Conservation (phyloP, 2,888 invertebrate genomes). For the Cheilosia grossa region DNA sequence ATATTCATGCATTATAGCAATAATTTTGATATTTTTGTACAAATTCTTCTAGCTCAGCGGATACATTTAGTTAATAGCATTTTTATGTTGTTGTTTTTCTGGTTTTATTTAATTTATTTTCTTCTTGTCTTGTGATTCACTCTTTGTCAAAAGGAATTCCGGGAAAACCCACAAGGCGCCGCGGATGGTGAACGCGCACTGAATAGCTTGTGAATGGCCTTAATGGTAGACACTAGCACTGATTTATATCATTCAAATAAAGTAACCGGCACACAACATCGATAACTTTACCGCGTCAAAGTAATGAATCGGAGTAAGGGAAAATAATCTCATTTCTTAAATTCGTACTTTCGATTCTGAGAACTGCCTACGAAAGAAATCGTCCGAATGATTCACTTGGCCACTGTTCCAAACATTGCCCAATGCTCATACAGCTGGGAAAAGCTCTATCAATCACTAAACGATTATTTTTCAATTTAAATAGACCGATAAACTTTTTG, state of each 20-base stretch:
- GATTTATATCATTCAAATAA: slow-evolving; percentile 39
- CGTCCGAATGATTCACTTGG: slow-evolving; percentile 63
- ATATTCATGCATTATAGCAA: slow-evolving; percentile 78
- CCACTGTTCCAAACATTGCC: slow-evolving; percentile 27
- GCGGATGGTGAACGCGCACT: slow-evolving; percentile 13
- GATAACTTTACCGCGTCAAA: slow-evolving; percentile 6
- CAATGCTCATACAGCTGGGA: neutral
- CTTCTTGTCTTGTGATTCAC: slow-evolving; percentile 49
- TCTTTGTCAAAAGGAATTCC: slow-evolving; percentile 44
- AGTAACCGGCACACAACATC: slow-evolving; percentile 47
- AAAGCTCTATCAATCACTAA: slow-evolving; percentile 44
- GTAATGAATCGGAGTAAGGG: slow-evolving; percentile 49
- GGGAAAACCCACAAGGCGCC: slow-evolving; percentile 66
- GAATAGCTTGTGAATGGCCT: slow-evolving; percentile 33
- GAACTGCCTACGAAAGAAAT: slow-evolving; percentile 69
- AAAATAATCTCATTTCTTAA: slow-evolving; percentile 13
- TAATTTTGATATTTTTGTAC: slow-evolving; percentile 61
- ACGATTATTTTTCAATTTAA: slow-evolving; percentile 19
- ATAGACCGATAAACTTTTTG: neutral
- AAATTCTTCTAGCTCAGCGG: slow-evolving; percentile 41
- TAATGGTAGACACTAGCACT: slow-evolving; percentile 35
- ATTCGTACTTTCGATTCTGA: slow-evolving; percentile 62
- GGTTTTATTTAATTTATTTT: slow-evolving; percentile 9
- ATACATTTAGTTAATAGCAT: slow-evolving; percentile 47
- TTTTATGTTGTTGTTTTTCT: slow-evolving; percentile 27